Conservation (phyloP, 2,888 invertebrate genomes). For the Microctonus aethiopoides region DNA sequence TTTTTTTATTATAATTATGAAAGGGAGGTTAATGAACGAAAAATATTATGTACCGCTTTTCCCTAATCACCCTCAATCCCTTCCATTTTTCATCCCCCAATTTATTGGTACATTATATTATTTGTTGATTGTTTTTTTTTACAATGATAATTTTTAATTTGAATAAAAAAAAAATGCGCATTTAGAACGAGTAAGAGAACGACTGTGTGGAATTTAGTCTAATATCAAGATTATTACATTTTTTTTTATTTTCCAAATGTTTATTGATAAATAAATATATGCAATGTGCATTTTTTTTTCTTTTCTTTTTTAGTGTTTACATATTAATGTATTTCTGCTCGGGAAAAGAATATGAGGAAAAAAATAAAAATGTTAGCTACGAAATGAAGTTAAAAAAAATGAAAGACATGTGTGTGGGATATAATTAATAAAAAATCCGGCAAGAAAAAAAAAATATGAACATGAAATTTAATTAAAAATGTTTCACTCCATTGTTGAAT, state of each 20-base stretch:
- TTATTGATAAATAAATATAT: too few species aligned
- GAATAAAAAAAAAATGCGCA: background rate
- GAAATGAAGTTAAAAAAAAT: background rate
- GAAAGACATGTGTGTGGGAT: background rate
- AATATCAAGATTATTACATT: background rate
- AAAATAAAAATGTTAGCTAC: background rate
- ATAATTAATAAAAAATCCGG: background rate
- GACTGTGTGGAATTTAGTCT: background rate
- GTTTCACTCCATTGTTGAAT: slow-evolving; percentile 10
- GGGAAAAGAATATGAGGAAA: background rate
- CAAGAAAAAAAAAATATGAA: background rate
- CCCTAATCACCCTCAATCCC: background rate
- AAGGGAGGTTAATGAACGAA: slow-evolving; percentile 11
- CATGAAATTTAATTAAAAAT: background rate
- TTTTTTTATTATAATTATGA: slow-evolving; percentile 33
- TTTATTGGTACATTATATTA: background rate
- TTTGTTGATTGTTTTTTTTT: slow-evolving; percentile 1
- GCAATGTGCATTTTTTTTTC: too few species aligned
- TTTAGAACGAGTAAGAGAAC: background rate
- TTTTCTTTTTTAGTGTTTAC: too few species aligned
- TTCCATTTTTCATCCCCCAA: background rate
- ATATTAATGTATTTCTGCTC: too few species aligned
- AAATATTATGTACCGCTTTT: slow-evolving; percentile 19
- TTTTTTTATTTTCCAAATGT: background rate
- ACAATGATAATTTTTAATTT: background rate